Conservation (phyloP, 2,113 vertebrate genomes). For the Ariopsis seemanni region DNA sequence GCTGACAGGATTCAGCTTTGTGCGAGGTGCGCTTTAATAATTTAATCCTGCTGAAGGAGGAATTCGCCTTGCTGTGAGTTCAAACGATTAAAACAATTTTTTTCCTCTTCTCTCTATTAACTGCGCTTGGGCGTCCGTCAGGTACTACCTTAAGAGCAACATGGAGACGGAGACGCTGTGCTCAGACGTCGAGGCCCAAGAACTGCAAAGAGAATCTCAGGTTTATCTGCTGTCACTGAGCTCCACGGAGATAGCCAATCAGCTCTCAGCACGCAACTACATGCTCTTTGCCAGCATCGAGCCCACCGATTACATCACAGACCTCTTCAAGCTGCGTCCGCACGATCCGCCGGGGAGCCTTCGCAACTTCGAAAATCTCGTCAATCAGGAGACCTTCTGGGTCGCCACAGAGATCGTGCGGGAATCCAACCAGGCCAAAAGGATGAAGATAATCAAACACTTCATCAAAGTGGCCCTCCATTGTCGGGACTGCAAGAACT, state of each 20-base stretch:
- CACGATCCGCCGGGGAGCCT: slow-evolving; percentile 84
- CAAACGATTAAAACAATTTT: no score
- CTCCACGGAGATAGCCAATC: slow-evolving; percentile 92
- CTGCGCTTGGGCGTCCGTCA: slow-evolving; percentile 48
- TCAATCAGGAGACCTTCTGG: slow-evolving; percentile 99
- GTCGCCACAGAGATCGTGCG: slow-evolving; percentile 92
- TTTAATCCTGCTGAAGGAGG: neutral
- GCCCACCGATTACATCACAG: slow-evolving; percentile 94
- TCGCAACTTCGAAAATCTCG: slow-evolving; percentile 92
- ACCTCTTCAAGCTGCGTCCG: slow-evolving; percentile 92
- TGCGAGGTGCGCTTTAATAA: slow-evolving; percentile 77
- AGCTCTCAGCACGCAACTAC: slow-evolving; percentile 95
- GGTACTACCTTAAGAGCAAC: slow-evolving; percentile 98
- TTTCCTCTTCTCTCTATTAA: neutral
- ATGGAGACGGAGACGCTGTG: slow-evolving; percentile 98
- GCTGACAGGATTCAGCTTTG: slow-evolving; percentile 96
- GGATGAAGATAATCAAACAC: slow-evolving; percentile 97
- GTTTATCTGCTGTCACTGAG: slow-evolving; percentile 92
- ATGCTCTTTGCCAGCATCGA: slow-evolving; percentile 95
- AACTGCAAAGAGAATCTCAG: slow-evolving; percentile 89
- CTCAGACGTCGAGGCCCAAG: slow-evolving; percentile 96
- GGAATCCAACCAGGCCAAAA: slow-evolving; percentile 92
- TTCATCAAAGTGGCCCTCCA: slow-evolving; percentile 98
- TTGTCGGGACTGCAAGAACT: slow-evolving; percentile 98
- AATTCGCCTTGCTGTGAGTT: no score